Base-by-base conservation (phyloP, 2,113 vertebrate species). In the Equus przewalskii region DNA sequence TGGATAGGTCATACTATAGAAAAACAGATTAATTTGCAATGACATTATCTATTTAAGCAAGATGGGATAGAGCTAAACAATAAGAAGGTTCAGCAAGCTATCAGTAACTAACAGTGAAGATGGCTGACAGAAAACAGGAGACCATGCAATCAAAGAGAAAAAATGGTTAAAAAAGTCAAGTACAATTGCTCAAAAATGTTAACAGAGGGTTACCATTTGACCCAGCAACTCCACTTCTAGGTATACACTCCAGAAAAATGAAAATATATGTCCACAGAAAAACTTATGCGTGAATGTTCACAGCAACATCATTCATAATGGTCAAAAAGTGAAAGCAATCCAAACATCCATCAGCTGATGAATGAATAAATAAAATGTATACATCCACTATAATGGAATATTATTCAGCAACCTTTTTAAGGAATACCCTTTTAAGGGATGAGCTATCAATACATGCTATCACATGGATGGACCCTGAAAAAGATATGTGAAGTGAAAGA, bases 1-100 rank as follows among this genome's bases (percentile, higher is more conserved):
- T 65, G 64, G 72, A 81, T 60, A 76, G 51, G 33, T 60, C 7
- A 9, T 75, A 65, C 6, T 49, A 36, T 56, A 76, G 26, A 94
- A 81, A 94, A 86, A 90, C 7, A 64, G 78, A 81, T 89, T 88
- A 30, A 78, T 65, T 72, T 92, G 44, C 51, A 91, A 82, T 87
- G 58, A 87, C 41, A 70, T 54, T 88, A 79, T 21, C 49, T 9
- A 64, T 51, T 79, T 82, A 75, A 76, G 60, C 76, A 88, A 86
- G 44, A 62, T 51, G 82, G 24, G 26, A 54, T 75, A 90, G 15
- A 82, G 67, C 21, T 94, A 72, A 91, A 87, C 15, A 82, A 33
- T 75, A 56, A 87, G 36, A 94, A 82, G 13, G 56, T 87, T 82
- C 51, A 76, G 67, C 41, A 73, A 85, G 14, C 26, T 83, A 44